Conservation (phyloP, 2,113 vertebrate species). For the Microtus montanus region DNA sequence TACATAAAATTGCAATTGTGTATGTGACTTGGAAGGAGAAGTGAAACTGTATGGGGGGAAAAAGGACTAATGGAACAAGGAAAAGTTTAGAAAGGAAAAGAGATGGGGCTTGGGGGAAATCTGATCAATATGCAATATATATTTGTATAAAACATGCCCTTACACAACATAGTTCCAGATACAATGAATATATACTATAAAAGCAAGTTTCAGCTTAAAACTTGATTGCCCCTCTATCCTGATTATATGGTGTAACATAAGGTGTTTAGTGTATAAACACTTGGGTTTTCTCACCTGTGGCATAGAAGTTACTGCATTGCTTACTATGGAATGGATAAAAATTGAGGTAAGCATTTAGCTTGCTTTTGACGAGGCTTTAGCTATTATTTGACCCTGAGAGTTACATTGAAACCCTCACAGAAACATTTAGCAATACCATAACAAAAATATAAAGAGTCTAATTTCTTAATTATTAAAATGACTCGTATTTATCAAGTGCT, state of each 20-base stretch:
- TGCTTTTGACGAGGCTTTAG: background rate
- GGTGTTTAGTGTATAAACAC: background rate
- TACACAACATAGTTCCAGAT: background rate
- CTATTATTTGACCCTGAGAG: conserved; percentile 5
- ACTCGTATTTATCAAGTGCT: conserved; percentile 22
- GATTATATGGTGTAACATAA: background rate
- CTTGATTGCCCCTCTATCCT: background rate
- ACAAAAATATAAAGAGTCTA: conserved; percentile 59
- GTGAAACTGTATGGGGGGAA: background rate
- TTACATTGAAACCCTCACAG: conserved; percentile 27
- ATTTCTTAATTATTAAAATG: conserved; percentile 69
- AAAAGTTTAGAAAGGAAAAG: background rate
- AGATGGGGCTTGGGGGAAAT: background rate
- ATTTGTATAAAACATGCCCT: background rate
- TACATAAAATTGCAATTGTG: background rate
- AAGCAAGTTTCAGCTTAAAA: background rate
- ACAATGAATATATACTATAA: background rate
- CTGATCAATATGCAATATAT: background rate
- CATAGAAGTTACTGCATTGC: background rate
- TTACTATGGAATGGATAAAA: background rate
- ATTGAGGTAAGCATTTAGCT: background rate
- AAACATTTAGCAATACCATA: conserved; percentile 45
- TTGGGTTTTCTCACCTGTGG: background rate
- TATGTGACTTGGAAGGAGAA: background rate
- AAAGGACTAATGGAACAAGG: too few species aligned